Percentiles rank a stretch among this genome's conserved stretches.
These are phyloP conservation scores for Lymantria monacha DNA, from an alignment of 2,888 invertebrate genomes.

Conservation along the genomic window DNA sequence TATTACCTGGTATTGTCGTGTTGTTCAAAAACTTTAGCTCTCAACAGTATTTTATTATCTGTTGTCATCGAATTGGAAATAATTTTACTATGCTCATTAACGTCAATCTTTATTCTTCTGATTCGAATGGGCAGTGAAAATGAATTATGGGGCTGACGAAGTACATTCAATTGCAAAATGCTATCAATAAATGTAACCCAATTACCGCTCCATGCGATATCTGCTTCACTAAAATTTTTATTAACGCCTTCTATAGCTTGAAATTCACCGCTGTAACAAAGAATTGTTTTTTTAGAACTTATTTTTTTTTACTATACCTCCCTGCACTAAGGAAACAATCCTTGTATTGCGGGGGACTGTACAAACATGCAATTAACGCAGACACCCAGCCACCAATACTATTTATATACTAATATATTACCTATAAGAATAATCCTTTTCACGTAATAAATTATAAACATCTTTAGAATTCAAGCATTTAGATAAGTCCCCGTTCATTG, in stretches of 20 bases:
- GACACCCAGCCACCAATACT: no score
- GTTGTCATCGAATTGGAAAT: background rate
- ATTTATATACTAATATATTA: constrained; percentile 7
- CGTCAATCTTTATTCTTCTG: constrained; percentile 30
- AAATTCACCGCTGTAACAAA: constrained; percentile 43
- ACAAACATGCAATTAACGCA: background rate
- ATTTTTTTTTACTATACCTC: background rate
- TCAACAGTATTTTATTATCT: constrained; percentile 3
- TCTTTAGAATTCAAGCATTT: constrained; percentile 18
- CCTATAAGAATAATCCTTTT: constrained; percentile 35
- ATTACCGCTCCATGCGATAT: constrained; percentile 85
- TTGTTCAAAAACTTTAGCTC: background rate
- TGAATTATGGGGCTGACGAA: constrained; percentile 81
- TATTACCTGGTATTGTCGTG: background rate
- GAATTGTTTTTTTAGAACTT: background rate
- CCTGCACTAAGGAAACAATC: no score
- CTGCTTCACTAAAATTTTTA: constrained; percentile 40
- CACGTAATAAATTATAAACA: constrained; percentile 32
- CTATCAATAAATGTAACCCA: constrained; percentile 92
- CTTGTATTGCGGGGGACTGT: no score
- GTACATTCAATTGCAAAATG: constrained; percentile 87
- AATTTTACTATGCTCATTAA: constrained; percentile 19
- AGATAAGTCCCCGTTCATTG: no score
- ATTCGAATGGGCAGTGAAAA: constrained; percentile 82
- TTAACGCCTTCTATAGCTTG: constrained; percentile 34